phyloP scores from a whole-genome alignment of 2,113 vertebrate genomes.

The Excalfactoria chinensis region DNA sequence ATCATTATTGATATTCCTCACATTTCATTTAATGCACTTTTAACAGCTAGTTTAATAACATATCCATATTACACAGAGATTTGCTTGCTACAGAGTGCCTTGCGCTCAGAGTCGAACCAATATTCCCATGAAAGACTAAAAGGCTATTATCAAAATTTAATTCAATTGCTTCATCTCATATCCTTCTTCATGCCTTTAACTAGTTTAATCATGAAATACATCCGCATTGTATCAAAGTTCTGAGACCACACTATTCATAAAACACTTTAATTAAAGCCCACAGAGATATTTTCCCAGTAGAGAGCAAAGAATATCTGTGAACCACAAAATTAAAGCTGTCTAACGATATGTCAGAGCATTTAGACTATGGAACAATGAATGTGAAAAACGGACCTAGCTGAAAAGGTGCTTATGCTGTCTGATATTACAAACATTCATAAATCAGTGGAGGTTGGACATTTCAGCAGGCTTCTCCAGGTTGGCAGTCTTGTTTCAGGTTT shows the following conservation, averaged over 20 bases:
- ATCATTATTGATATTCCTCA: neutral
- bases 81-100: slow-evolving; percentile 29
- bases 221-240: slow-evolving; percentile 22
- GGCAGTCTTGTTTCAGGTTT: neutral
- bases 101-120: slow-evolving; percentile 30
- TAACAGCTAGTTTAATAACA: slow-evolving; percentile 32
- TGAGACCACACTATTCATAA: slow-evolving; percentile 19
- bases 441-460: neutral
- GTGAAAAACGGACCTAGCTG: neutral
- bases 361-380: slow-evolving; percentile 22
- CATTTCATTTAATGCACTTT: neutral
- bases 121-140: slow-evolving; percentile 32
- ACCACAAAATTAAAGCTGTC: slow-evolving; percentile 37
- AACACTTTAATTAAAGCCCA: slow-evolving; percentile 57
- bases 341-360: slow-evolving; percentile 4
- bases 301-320: slow-evolving; percentile 26
- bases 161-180: slow-evolving; percentile 47
- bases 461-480: neutral
- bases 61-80: neutral
- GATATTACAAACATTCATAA: neutral
- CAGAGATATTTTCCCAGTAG: slow-evolving; percentile 27
- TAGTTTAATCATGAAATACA: slow-evolving; percentile 54
- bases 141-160: slow-evolving; percentile 45
- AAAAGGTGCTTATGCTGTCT: neutral
- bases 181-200: slow-evolving; percentile 27